phyloP scores from a whole-genome alignment of 2,888 invertebrate genomes.

The Pantelozetes paolii region DNA sequence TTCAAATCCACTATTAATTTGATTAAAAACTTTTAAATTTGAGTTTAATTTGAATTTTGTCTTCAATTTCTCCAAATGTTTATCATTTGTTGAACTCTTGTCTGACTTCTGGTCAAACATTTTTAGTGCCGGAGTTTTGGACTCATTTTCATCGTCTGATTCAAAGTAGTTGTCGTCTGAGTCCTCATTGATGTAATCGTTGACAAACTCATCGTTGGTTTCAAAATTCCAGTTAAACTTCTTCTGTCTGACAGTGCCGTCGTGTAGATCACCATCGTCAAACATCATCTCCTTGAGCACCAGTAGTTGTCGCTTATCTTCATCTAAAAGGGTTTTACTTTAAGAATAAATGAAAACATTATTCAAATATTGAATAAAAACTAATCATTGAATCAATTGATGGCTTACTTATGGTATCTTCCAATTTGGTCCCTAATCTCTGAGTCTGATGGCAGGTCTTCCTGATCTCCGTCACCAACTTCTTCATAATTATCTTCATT shows the following conservation, averaged over 20 bases:
- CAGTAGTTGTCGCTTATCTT: slow-evolving; percentile 53
- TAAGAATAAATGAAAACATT: no score
- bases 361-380: no score
- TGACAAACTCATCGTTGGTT: slow-evolving; percentile 52
- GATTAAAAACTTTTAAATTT: not conserved
- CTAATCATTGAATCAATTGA: not conserved
- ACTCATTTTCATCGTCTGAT: slow-evolving; percentile 10
- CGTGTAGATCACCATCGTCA: slow-evolving; percentile 80
- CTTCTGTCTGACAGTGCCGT: slow-evolving; percentile 68
- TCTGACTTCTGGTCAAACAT: not conserved
- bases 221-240: slow-evolving; percentile 78
- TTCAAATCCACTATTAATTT: not conserved
- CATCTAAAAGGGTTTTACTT: slow-evolving; percentile 36
- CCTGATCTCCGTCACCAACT: slow-evolving; percentile 49
- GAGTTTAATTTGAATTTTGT: not conserved
- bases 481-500: slow-evolving; percentile 74
- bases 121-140: not conserved
- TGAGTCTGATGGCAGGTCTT: slow-evolving; percentile 36
- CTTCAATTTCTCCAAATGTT: not conserved
- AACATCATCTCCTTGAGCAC: slow-evolving; percentile 81
- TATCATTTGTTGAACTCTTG: not conserved
- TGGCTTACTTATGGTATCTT: slow-evolving; percentile 34
- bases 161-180: not conserved
- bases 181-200: slow-evolving; percentile 37
- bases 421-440: slow-evolving; percentile 32